These are phyloP conservation scores for Neoseiulus cucumeris DNA, from an alignment of 1,140 invertebrate genomes.

Conservation along the genomic window DNA sequence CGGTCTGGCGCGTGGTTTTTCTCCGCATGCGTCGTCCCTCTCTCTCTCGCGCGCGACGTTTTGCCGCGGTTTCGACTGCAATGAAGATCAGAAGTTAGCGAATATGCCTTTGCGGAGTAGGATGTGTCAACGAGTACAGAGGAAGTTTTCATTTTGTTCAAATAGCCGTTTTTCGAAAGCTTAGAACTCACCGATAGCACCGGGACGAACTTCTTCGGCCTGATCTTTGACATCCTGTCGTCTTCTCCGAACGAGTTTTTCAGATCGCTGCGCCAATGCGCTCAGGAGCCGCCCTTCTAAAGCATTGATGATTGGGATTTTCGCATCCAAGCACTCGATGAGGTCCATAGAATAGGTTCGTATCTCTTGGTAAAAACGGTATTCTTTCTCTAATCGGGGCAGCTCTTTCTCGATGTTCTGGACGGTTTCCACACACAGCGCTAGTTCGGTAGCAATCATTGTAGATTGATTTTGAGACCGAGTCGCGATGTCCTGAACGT, in stretches of 20 bases:
- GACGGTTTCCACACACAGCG: constrained; percentile 39
- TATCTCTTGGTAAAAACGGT: constrained; percentile 83
- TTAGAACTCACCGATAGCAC: not conserved
- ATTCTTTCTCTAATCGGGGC: constrained; percentile 48
- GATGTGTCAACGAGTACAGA: too few species aligned
- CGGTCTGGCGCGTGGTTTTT: constrained; percentile 38
- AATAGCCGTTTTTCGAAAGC: too few species aligned
- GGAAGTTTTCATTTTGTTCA: too few species aligned
- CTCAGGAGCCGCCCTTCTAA: constrained; percentile 49
- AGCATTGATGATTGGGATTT: constrained; percentile 25
- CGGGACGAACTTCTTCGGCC: constrained; percentile 44
- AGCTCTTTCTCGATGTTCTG: constrained; percentile 38
- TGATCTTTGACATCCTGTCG: constrained; percentile 79
- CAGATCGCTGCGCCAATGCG: constrained; percentile 45
- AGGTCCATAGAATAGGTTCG: constrained; percentile 86
- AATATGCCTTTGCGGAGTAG: too few species aligned
- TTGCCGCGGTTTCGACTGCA: constrained; percentile 44
- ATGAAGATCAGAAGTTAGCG: constrained; percentile 31
- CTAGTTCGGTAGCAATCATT: constrained; percentile 33
- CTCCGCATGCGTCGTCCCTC: constrained; percentile 63
- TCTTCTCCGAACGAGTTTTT: constrained; percentile 52
- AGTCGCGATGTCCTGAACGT: constrained; percentile 13
- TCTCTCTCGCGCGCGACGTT: constrained; percentile 60
- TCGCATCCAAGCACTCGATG: constrained; percentile 74
- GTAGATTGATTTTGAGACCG: constrained; percentile 14